Conservation (phyloP, 2,888 invertebrate species). For the Hirtodrosophila alboralis region DNA sequence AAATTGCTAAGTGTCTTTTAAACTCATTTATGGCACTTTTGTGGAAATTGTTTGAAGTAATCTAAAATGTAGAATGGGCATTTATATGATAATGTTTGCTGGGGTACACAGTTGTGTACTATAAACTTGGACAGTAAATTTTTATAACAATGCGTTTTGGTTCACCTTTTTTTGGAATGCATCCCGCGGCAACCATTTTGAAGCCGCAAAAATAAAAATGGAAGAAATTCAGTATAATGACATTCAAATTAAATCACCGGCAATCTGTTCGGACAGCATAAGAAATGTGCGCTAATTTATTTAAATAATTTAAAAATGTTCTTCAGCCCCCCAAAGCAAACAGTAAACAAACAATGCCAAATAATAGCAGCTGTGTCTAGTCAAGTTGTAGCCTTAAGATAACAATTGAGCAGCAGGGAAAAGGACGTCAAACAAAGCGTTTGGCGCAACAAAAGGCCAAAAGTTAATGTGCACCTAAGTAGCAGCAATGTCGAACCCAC, state of each 20-base stretch:
- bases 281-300: slow-evolving; percentile 69
- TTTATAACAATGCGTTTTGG: slow-evolving; percentile 67
- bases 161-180: slow-evolving; percentile 36
- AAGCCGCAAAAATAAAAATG: slow-evolving; percentile 14
- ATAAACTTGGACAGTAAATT: slow-evolving; percentile 69
- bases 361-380: slow-evolving; percentile 74
- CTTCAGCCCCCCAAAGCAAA: slow-evolving; percentile 6
- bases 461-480: slow-evolving; percentile 77
- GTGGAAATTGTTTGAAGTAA: slow-evolving; percentile 33
- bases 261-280: slow-evolving; percentile 56
- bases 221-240: slow-evolving; percentile 50
- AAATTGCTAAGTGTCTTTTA: slow-evolving; percentile 44
- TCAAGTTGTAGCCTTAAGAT: slow-evolving; percentile 59
- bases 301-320: slow-evolving; percentile 71
- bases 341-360: slow-evolving; percentile 32
- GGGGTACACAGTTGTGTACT: slow-evolving; percentile 59
- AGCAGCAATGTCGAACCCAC: slow-evolving; percentile 49
- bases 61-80: slow-evolving; percentile 12
- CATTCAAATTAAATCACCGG: slow-evolving; percentile 72
- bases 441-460: slow-evolving; percentile 68
- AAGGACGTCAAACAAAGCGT: slow-evolving; percentile 57
- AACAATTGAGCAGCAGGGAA: slow-evolving; percentile 48
- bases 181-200: slow-evolving; percentile 46
- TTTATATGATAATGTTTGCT: slow-evolving; percentile 35
- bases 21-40: slow-evolving; percentile 41